Base-by-base conservation (phyloP, 2,888 invertebrate genomes). In the Hypena proboscidalis region DNA sequence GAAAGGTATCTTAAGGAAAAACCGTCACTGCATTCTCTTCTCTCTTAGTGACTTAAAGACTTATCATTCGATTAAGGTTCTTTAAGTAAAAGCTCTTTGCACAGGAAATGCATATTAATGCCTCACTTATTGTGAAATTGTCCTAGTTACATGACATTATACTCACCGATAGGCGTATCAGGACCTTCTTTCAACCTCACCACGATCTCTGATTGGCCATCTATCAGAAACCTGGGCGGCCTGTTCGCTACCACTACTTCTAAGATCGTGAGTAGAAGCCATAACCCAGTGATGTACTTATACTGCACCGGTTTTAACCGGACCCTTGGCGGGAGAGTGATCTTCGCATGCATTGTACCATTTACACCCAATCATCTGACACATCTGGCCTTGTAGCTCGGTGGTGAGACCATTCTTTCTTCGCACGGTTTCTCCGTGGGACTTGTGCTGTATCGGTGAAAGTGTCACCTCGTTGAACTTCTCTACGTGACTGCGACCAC, bases 171-270 rank as follows among this genome's bases (percentile, higher is more conserved):
- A 60, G 96, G 95, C 25, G 97, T 97, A 68, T 96, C 97, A 37
- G 94, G 92, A 34, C 97, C 97, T 91, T 98, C 98, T 83, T 96
- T 97, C 73, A 97, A 90, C 77, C 97, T 93, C 69, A 98, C 92
- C 56, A 98, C 97, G 69, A 98, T 97, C 92, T 98, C 97, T 58
- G 96, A 96, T 83, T 97, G 96, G 48, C 96, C 96, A 73, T 97
- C 96, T 77, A 95, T 95, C 43, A 97, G 92, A 83, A 97, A 97
- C 52, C 95, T 92, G n/a, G 97, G 97, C 29, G 97, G 96, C 68
- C 94, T 93, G 91, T 97, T 97, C 51, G 92, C 92, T n/a, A 67
- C 58, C 4, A 67, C 58, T 1, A 69, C 80, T 45, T 63, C 61
- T 37, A 74, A 67, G 22, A 77, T 56, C 14, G 70, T 54, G 32